Conservation (phyloP, 2,797 vertebrate species). For the Chaunax sp. region DNA sequence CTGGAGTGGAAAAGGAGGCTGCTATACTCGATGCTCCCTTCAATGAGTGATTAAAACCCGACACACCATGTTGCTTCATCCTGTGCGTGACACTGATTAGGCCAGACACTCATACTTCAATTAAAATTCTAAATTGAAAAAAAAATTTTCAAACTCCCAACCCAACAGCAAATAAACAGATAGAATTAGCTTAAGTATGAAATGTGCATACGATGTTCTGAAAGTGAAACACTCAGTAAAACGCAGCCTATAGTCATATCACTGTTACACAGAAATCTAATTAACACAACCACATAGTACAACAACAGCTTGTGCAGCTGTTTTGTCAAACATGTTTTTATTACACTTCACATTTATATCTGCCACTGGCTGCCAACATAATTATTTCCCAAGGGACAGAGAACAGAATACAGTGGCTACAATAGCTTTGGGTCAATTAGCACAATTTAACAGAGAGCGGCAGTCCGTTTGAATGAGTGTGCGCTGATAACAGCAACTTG, state of each 20-base stretch:
- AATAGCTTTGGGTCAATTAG: conserved; percentile 65
- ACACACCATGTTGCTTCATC: conserved; percentile 45
- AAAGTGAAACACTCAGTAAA: not conserved
- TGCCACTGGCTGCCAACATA: conserved; percentile 60
- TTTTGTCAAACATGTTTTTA: conserved; percentile 53
- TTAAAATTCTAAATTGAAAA: conserved; percentile 5
- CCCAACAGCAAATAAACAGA: not conserved
- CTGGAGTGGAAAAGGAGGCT: conserved; percentile 65
- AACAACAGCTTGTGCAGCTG: conserved; percentile 42
- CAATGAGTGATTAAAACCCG: conserved; percentile 57
- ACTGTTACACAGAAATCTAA: conserved; percentile 33
- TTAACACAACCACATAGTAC: conserved; percentile 40
- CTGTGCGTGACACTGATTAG: conserved; percentile 36
- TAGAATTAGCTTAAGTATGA: not conserved
- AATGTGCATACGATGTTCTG: not conserved
- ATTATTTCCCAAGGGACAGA: conserved; percentile 65
- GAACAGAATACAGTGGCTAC: conserved; percentile 55
- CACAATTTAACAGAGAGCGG: conserved; percentile 44
- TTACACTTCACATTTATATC: conserved; percentile 54
- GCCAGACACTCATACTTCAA: conserved; percentile 26
- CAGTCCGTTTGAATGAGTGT: conserved; percentile 40
- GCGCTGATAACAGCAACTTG: conserved; percentile 41
- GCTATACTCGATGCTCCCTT: conserved; percentile 42
- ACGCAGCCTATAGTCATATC: conserved; percentile 2
- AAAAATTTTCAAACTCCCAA: not conserved